Conservation (phyloP, 2,113 vertebrate species). For the Naja naja region DNA sequence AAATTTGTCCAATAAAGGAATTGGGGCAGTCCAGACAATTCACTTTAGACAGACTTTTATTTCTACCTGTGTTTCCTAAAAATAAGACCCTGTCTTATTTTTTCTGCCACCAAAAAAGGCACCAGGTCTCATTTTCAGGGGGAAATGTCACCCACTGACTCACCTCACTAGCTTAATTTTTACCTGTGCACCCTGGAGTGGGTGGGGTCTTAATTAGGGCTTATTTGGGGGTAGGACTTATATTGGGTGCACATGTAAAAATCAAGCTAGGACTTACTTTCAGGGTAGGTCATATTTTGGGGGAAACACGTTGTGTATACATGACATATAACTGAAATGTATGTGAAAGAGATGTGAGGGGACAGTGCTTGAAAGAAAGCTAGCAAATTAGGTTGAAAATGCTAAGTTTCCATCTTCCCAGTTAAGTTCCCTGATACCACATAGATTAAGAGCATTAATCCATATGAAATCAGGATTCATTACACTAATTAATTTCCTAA, state of each 20-base stretch:
- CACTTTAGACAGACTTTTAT: neutral
- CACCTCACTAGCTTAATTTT: no score
- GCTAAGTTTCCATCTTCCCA: constrained; percentile 38
- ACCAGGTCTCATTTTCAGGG: no score
- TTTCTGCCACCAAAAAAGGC: no score
- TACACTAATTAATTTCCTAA: constrained; percentile 62
- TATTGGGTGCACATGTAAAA: no score
- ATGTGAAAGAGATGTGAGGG: neutral
- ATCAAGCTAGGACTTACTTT: no score
- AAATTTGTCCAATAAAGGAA: neutral
- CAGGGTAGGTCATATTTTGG: no score
- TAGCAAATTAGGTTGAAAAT: neutral
- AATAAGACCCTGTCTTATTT: no score
- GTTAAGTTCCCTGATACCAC: constrained; percentile 62
- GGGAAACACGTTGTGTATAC: neutral
- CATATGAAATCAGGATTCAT: constrained; percentile 74
- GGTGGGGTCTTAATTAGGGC: no score
- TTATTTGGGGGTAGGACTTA: no score
- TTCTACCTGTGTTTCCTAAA: neutral
- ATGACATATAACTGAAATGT: neutral
- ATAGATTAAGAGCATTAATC: constrained; percentile 69
- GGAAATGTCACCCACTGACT: no score
- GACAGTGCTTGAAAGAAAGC: neutral
- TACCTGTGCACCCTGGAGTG: no score
- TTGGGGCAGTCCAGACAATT: neutral